Evolutionary conservation across 2,888 invertebrate species (phyloP).

Genomic region (Chymomyza fuscimana): DNA sequence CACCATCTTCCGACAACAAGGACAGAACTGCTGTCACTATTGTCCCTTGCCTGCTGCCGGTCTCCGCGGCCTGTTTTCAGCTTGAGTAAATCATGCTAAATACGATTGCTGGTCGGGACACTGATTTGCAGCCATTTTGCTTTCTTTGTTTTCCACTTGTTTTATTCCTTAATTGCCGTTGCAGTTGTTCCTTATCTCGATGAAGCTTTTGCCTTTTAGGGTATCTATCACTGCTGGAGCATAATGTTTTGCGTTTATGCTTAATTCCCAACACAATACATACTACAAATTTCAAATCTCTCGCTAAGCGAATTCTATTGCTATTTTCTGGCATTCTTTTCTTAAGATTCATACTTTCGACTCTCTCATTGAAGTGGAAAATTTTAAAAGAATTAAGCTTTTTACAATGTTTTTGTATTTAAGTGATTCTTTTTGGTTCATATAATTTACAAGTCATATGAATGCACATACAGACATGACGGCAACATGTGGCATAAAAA

Average conservation of each 20-base stretch:
- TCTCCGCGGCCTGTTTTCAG: constrained; percentile 3
- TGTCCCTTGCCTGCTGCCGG: constrained; percentile 11
- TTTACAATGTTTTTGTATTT: background rate
- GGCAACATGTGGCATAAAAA: background rate
- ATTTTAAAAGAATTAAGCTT: background rate
- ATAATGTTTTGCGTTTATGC: background rate
- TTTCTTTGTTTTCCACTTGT: constrained; percentile 12
- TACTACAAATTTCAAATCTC: constrained; percentile 8
- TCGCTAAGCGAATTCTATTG: too few relatives aligned
- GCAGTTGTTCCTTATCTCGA: background rate
- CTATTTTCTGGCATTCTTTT: too few relatives aligned
- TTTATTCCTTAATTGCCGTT: constrained; percentile 13
- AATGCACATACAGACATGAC: background rate
- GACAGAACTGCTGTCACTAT: constrained; percentile 35
- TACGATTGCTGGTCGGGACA: constrained; percentile 17
- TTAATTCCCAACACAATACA: background rate
- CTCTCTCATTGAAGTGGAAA: too few relatives aligned
- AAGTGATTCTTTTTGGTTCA: background rate
- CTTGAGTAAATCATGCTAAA: background rate
- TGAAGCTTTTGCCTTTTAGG: background rate
- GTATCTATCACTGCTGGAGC: background rate
- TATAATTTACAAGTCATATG: constrained; percentile 7
- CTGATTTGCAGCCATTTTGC: constrained; percentile 37
- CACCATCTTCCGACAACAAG: constrained; percentile 27
- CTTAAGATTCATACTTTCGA: too few relatives aligned